Evolutionary conservation across 2,797 vertebrate genomes (phyloP).

Genomic region (Melanotaenia nigrans): DNA sequence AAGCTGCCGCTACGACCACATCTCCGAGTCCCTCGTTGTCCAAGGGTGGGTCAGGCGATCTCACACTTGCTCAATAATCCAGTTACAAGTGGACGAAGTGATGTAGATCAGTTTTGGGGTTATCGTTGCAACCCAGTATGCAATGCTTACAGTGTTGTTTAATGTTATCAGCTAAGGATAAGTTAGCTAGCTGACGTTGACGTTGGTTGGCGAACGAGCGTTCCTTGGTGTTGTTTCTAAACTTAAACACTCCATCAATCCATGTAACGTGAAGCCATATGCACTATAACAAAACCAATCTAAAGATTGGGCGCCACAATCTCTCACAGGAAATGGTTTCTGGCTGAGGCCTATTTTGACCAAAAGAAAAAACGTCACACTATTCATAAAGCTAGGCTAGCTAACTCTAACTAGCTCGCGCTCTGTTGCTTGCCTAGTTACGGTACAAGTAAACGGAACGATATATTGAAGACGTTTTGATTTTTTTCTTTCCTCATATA

Average conservation of each 20-base stretch:
- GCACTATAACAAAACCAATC: slow-evolving; percentile 49
- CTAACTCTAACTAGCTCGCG: slow-evolving; percentile 40
- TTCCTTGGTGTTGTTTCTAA: slow-evolving; percentile 41
- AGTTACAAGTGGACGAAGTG: slow-evolving; percentile 46
- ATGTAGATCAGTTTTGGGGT: slow-evolving; percentile 49
- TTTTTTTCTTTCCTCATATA: rapidly evolving
- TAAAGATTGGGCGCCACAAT: not conserved
- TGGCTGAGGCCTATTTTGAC: not conserved
- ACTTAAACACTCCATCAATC: slow-evolving; percentile 41
- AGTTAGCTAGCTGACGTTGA: slow-evolving; percentile 68
- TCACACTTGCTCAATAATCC: slow-evolving; percentile 62
- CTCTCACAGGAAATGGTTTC: not conserved
- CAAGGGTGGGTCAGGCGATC: slow-evolving; percentile 75
- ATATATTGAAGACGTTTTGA: no score
- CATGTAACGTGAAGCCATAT: slow-evolving; percentile 46
- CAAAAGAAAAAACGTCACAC: slow-evolving; percentile 22
- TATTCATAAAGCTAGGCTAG: slow-evolving; percentile 42
- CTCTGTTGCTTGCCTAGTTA: not conserved
- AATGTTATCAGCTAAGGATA: slow-evolving; percentile 63
- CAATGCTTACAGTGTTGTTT: slow-evolving; percentile 58
- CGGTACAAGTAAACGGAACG: slow-evolving; percentile 1
- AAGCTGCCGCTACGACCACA: slow-evolving; percentile 48
- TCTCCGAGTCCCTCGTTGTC: slow-evolving; percentile 54
- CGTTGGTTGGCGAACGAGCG: slow-evolving; percentile 54
- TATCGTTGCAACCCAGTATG: slow-evolving; percentile 38